A percentile compares a stretch with the other conserved stretches of the same genome.
These are phyloP conservation scores for Cataglyphis rosenhaueri DNA, from an alignment of 2,888 invertebrate species.

Conservation along the genomic window DNA sequence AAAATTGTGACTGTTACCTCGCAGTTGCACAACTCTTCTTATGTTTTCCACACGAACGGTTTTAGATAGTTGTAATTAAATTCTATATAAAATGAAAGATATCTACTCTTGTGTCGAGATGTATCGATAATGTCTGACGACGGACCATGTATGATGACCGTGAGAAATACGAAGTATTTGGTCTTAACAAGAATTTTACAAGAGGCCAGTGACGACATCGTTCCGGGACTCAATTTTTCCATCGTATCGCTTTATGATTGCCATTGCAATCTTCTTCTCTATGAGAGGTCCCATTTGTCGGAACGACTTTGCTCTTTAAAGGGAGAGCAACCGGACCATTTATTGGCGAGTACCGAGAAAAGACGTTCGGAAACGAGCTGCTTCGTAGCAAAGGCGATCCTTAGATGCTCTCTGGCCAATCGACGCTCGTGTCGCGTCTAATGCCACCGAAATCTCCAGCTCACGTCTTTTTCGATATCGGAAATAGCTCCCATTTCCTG, in stretches of 20 bases:
- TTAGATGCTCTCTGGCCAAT: conserved; percentile 54
- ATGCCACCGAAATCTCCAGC: conserved; percentile 64
- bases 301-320: conserved; percentile 76
- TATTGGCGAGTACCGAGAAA: conserved; percentile 59
- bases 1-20: not conserved
- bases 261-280: conserved; percentile 78
- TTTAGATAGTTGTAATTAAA: not conserved
- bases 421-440: conserved; percentile 58
- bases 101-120: not conserved
- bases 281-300: conserved; percentile 79
- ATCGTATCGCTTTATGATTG: conserved; percentile 77
- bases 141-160: not conserved
- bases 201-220: conserved; percentile 33
- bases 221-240: conserved; percentile 61
- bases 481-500: conserved; percentile 61
- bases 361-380: conserved; percentile 55
- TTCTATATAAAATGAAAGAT: not conserved
- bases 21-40: not conserved
- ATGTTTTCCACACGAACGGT: not conserved
- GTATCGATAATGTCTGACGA: not conserved
- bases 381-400: conserved; percentile 59
- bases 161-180: conserved; percentile 52
- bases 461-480: conserved; percentile 55
- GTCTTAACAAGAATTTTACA: conserved; percentile 62
- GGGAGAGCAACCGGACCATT: conserved; percentile 54